Percentiles rank a stretch among this genome's conserved stretches.
Evolutionary conservation across 2,888 invertebrate genomes (phyloP).

Genomic region (Sclerodermus sp.): DNA sequence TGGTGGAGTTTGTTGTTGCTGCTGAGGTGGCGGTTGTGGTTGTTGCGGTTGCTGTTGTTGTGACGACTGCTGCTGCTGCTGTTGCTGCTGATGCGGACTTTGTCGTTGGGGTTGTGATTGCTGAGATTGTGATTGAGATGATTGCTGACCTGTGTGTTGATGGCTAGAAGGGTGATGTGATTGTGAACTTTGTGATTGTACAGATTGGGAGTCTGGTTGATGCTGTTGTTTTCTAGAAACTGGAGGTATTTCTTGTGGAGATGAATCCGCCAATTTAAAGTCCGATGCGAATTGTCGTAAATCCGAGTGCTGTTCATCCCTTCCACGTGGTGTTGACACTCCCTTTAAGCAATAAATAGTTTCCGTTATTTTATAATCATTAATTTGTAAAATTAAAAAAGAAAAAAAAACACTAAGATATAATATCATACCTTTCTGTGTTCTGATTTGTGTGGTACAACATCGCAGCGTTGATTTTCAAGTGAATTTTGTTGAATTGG

Average conservation of each 20-base stretch:
- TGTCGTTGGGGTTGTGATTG: slow-evolving; percentile 34
- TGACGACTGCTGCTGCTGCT: slow-evolving; percentile 45
- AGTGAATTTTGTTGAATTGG: slow-evolving; percentile 45
- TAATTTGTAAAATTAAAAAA: not conserved
- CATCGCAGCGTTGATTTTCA: slow-evolving; percentile 45
- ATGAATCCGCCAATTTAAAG: slow-evolving; percentile 68
- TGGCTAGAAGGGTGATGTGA: slow-evolving; percentile 34
- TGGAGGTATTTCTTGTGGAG: slow-evolving; percentile 38
- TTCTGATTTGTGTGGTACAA: slow-evolving; percentile 44
- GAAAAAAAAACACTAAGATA: not conserved
- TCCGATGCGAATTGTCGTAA: slow-evolving; percentile 79
- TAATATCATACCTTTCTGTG: slow-evolving; percentile 41
- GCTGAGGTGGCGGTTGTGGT: slow-evolving; percentile 33
- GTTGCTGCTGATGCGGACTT: slow-evolving; percentile 34
- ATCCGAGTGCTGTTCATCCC: slow-evolving; percentile 60
- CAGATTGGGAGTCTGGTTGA: slow-evolving; percentile 30
- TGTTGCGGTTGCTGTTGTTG: slow-evolving; percentile 58
- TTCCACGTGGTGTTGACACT: slow-evolving; percentile 41
- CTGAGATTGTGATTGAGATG: slow-evolving; percentile 20
- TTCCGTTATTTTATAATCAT: too few species aligned
- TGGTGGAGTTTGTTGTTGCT: slow-evolving; percentile 13
- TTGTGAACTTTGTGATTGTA: slow-evolving; percentile 22
- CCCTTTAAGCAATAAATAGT: slow-evolving; percentile 26
- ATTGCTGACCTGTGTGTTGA: slow-evolving; percentile 34
- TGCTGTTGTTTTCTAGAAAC: slow-evolving; percentile 41